These are phyloP conservation scores for Noctuana brunneofusca DNA, from an alignment of 2,888 invertebrate genomes.

Conservation along the genomic window DNA sequence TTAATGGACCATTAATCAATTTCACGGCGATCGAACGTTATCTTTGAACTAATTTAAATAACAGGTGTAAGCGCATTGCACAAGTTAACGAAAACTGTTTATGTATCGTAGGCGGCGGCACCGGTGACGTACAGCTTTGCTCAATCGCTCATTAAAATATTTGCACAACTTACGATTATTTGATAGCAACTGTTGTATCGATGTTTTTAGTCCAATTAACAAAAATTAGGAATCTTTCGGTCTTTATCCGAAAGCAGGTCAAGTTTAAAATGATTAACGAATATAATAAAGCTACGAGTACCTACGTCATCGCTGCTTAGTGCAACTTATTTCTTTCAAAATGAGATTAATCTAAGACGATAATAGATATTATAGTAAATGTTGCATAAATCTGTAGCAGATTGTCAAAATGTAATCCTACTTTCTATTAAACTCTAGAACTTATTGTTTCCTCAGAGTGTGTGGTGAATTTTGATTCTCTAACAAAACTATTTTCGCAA, in stretches of 20 bases:
- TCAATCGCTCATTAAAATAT: constrained; percentile 46
- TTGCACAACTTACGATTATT: constrained; percentile 51
- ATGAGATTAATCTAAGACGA: not conserved
- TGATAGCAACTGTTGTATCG: constrained; percentile 39
- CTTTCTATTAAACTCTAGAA: not conserved
- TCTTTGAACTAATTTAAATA: constrained; percentile 50
- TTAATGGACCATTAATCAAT: constrained; percentile 54
- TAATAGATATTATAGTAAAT: not conserved
- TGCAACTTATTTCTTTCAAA: not conserved
- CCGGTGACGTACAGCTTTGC: constrained; percentile 48
- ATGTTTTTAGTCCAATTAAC: constrained; percentile 41
- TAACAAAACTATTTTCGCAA: no score
- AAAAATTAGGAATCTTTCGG: constrained; percentile 42
- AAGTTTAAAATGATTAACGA: constrained; percentile 68
- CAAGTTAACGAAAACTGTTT: constrained; percentile 62
- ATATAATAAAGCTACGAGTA: constrained; percentile 25
- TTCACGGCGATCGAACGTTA: constrained; percentile 49
- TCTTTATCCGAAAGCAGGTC: constrained; percentile 65
- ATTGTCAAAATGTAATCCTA: not conserved
- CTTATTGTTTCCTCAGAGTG: not conserved
- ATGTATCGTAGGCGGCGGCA: constrained; percentile 40
- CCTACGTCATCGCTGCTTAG: constrained; percentile 5
- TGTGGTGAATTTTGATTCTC: not conserved
- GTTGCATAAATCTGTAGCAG: not conserved
- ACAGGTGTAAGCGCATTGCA: constrained; percentile 59